Evolutionary conservation across 2,113 vertebrate species (phyloP).

Genomic region (Andinoacara biseriatus): DNA sequence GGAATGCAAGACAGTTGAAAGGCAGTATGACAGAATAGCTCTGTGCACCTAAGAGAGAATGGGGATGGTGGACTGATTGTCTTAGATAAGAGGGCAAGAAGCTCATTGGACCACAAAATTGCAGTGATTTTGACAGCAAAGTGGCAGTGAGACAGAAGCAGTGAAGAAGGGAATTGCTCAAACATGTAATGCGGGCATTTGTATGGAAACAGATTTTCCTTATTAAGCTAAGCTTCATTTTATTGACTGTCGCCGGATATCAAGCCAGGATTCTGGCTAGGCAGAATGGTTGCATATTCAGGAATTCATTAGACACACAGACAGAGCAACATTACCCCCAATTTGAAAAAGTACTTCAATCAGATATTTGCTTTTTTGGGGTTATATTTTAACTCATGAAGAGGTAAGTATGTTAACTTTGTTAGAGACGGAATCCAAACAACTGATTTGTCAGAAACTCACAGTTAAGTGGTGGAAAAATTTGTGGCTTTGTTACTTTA

Average conservation of each 20-base stretch:
- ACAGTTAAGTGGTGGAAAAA: no score
- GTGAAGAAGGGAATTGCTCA: not conserved
- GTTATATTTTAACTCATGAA: not conserved
- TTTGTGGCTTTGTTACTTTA: not conserved
- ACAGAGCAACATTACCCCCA: not conserved
- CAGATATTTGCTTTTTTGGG: not conserved
- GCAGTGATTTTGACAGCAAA: not conserved
- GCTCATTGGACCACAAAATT: not conserved
- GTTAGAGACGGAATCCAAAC: not conserved
- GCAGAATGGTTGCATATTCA: no score
- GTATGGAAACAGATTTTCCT: conserved; percentile 6
- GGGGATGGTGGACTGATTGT: not conserved
- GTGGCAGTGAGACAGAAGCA: not conserved
- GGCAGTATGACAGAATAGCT: not conserved
- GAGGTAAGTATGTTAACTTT: not conserved
- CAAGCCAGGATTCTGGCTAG: not conserved
- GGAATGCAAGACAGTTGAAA: conserved; percentile 3
- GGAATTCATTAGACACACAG: no score
- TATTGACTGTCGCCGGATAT: not conserved
- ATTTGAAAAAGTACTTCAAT: not conserved
- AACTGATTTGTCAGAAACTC: not conserved
- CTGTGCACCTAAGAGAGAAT: not conserved
- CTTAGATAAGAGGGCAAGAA: conserved; percentile 10
- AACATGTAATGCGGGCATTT: not conserved
- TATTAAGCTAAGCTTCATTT: conserved; percentile 3